phyloP scores from a whole-genome alignment of 2,113 vertebrate genomes.

The Gopherus evgoodei region DNA sequence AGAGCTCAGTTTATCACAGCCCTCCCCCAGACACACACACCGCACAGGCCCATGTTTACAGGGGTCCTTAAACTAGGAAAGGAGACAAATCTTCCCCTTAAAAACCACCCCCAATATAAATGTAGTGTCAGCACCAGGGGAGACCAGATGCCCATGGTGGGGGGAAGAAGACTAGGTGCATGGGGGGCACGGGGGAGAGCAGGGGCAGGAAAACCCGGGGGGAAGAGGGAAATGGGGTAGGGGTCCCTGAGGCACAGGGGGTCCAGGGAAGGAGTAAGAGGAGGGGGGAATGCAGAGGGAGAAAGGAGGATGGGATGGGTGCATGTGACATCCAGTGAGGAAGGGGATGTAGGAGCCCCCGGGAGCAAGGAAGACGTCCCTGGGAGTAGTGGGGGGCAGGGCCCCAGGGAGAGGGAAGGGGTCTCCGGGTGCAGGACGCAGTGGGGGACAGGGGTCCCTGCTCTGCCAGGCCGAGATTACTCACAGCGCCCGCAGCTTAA shows the following conservation, averaged over 20 bases:
- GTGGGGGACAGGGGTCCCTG: background rate
- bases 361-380: background rate
- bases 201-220: background rate
- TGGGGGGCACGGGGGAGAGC: background rate
- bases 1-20: background rate
- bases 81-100: background rate
- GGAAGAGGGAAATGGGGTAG: background rate
- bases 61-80: background rate
- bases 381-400: no score
- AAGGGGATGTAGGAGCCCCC: background rate
- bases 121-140: background rate
- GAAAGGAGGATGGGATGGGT: background rate
- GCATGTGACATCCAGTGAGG: background rate
- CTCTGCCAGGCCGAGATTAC: conserved; percentile 32
- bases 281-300: no score
- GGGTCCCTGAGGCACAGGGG: background rate
- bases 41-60: background rate
- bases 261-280: background rate
- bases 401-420: no score
- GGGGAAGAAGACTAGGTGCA: background rate
- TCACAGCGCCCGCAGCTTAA: conserved; percentile 83
- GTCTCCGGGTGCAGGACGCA: background rate
- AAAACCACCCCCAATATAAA: background rate
- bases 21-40: background rate
- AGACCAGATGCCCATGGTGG: background rate